phyloP scores from a whole-genome alignment of 2,888 invertebrate species.

The Amiota communis region DNA sequence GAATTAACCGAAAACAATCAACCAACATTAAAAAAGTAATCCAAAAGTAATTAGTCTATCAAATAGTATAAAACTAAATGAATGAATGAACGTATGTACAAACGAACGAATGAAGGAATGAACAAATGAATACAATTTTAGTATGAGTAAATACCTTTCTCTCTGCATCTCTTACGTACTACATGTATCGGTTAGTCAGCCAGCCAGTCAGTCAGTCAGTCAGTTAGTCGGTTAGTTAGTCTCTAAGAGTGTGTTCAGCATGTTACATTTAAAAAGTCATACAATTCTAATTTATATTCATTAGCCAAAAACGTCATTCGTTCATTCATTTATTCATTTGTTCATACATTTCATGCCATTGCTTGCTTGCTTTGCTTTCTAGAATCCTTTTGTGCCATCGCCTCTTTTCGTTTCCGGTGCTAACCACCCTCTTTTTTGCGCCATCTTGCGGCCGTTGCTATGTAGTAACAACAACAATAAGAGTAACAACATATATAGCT shows the following conservation, averaged over 20 bases:
- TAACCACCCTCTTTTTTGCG: constrained; percentile 3
- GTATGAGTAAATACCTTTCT: too few relatives aligned
- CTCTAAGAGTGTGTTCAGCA: neutral
- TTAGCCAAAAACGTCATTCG: constrained; percentile 24
- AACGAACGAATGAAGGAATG: neutral
- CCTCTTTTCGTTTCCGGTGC: neutral
- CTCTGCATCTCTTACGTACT: too few relatives aligned
- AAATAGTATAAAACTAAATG: constrained; percentile 2
- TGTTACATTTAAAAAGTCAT: constrained; percentile 29
- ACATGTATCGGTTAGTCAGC: too few relatives aligned
- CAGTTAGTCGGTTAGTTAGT: too few relatives aligned
- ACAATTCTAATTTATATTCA: constrained; percentile 32
- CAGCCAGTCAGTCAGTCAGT: too few relatives aligned
- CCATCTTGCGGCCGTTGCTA: constrained; percentile 8
- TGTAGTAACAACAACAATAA: neutral
- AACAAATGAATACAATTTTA: too few relatives aligned
- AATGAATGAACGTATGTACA: too few relatives aligned
- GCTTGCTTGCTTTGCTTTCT: neutral
- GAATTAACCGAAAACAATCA: neutral
- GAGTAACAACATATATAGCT: neutral
- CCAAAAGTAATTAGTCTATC: constrained; percentile 20
- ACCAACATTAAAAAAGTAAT: neutral
- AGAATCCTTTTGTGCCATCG: neutral
- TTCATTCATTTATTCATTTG: constrained; percentile 25
- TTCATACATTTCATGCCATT: neutral